Base-by-base conservation (phyloP, 2,888 invertebrate genomes). In the Drosophila niveifrons region DNA sequence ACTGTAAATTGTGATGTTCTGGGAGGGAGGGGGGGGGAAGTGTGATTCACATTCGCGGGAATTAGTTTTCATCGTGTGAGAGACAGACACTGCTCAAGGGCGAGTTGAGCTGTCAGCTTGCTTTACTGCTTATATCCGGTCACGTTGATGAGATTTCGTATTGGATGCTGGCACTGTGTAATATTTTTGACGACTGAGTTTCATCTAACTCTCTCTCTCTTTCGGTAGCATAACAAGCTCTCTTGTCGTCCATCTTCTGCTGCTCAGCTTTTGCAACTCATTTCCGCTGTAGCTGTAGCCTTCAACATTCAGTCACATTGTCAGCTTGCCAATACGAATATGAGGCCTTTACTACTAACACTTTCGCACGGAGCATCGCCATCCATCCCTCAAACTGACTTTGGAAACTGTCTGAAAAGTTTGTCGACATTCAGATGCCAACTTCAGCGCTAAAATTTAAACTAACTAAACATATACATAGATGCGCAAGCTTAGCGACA, bases 281-380 rank as follows among this genome's bases (percentile, higher is more conserved):
- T 91, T 91, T 91, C 91, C 91, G 90, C 69, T 85, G 83, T 82
- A 89, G 90, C 69, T 85, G 83, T 82, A 89, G 76, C 68, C 81
- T 75, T 61, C 79, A 84, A 75, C 81, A 65, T 71, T 47, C 84
- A 65, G 61, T 62, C 70, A 53, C 62, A 51, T 36, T 50, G 46
- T 15, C 44, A 44, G n/a, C 8, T 41, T 29, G 10, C 34, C 47
- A 58, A 23, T 31, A 18, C 31, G 17, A 43, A 10, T 46, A 34
- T 56, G 31, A n/a, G 18, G 18, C 18, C 31, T 18, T 11, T 4
- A 3, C 23, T 34, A 23, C 23, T 34, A 23, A 18, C 17, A 31
- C 23, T 44, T 18, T 23, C 34, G 41, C 43, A 15, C 43, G 28
- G 41, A 58, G 7, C 29, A 8, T 52, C 13, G 39, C 46, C 44